These are phyloP conservation scores for Tanypteryx hageni DNA, from an alignment of 2,888 invertebrate species.

Conservation along the genomic window DNA sequence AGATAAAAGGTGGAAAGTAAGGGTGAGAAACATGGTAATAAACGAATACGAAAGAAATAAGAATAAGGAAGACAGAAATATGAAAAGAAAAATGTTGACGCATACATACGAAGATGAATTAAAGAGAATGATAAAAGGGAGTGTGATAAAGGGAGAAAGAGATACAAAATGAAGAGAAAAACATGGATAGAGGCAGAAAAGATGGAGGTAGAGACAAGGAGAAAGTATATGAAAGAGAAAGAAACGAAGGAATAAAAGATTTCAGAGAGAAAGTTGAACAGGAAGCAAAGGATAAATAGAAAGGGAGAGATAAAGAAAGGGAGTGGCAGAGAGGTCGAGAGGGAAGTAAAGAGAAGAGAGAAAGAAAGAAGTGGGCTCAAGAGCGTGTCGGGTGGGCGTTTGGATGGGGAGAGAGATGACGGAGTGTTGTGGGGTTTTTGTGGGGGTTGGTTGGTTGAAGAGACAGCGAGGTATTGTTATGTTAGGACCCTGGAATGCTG, in stretches of 20 bases:
- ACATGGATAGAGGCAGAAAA: background rate
- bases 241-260: no score
- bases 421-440: background rate
- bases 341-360: background rate
- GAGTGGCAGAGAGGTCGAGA: background rate
- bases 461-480: slow-evolving; percentile 43
- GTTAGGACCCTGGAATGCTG: slow-evolving; percentile 38
- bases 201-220: no score
- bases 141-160: background rate
- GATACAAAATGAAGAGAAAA: background rate
- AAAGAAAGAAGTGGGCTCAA: background rate
- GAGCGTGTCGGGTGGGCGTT: background rate
- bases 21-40: no score
- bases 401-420: background rate
- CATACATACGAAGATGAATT: no score
- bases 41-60: no score
- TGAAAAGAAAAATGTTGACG: no score
- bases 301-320: no score
- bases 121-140: background rate
- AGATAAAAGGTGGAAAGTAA: no score
- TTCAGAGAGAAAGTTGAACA: no score
- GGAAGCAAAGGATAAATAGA: no score
- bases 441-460: background rate
- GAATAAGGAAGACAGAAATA: no score
- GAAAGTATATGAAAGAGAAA: no score